Base-by-base conservation (phyloP, 2,888 invertebrate species). In the Diploptera punctata region DNA sequence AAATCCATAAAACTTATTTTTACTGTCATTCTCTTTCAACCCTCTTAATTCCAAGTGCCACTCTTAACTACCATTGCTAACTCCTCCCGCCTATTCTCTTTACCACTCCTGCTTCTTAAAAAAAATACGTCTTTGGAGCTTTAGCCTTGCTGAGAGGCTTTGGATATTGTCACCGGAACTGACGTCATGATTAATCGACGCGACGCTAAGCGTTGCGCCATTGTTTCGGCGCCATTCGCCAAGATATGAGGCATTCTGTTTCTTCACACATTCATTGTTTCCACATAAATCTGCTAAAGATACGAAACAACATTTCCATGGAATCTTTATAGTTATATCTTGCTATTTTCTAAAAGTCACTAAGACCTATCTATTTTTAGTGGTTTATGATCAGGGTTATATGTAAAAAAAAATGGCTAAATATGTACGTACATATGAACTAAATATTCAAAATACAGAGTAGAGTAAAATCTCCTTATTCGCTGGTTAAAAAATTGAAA, bases 141-240 rank as follows among this genome's bases (percentile, higher is more conserved):
- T 38, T 61, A 38, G 61, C 61, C n/a, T 60, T 61, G 61, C 7
- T 29, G 44, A 65, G 65, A 44, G 65, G 65, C 65, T 65, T 65
- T 65, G 65, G 65, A 47, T 26, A 65, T 65, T 65, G 65, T 65
- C 65, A 65, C 67, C 54, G 65, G 65, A 54, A 52, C 54, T 71
- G 71, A 71, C 71, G 71, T 67, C 67, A 67, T 71, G 71, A 71
- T 71, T 71, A 71, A 71, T 71, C 67, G 71, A 62, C 44, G 44
- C 18, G 57, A 29, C 57, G 57, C 31, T 16, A 16, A 29, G 57
- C 57, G 24, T 24, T 65, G 44, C 44, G 44, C 65, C 65, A 47
- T 65, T 65, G 65, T 65, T 65, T 65, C 47, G n/a, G 47, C 44
- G 38, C 65, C 33, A 33, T 33, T 33, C 33, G 33, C 33, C 5